Evolutionary conservation across 2,888 invertebrate genomes (phyloP).

Genomic region (Ephialtes manifestator): DNA sequence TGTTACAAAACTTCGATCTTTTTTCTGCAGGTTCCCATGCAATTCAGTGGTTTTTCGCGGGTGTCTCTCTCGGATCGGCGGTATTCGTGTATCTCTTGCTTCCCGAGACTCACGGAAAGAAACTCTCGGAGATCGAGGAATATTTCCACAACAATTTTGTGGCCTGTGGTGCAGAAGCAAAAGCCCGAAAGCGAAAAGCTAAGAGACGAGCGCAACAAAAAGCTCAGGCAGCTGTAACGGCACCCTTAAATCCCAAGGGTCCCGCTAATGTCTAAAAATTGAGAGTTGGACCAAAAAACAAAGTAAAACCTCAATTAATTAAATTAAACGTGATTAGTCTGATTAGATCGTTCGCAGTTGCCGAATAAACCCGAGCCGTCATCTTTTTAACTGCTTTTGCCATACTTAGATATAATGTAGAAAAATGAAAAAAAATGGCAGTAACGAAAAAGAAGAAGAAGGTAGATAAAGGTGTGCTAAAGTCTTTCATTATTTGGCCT

Average conservation of each 20-base stretch:
- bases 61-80: conserved; percentile 85
- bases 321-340: conserved; percentile 32
- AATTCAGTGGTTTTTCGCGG: conserved; percentile 88
- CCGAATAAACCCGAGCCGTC: conserved; percentile 36
- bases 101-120: conserved; percentile 87
- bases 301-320: conserved; percentile 10
- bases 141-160: conserved; percentile 86
- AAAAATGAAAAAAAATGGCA: conserved; percentile 10
- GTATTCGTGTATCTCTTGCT: conserved; percentile 86
- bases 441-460: conserved; percentile 5
- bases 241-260: conserved; percentile 80
- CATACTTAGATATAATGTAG: conserved; percentile 30
- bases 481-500: conserved; percentile 55
- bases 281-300: conserved; percentile 18
- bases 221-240: conserved; percentile 73
- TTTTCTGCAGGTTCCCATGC: conserved; percentile 85
- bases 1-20: background rate
- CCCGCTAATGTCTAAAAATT: conserved; percentile 74
- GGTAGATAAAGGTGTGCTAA: conserved; percentile 44
- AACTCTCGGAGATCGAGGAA: conserved; percentile 86
- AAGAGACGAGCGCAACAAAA: conserved; percentile 74
- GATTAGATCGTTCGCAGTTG: conserved; percentile 34
- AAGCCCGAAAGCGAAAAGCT: conserved; percentile 75
- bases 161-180: conserved; percentile 79
- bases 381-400: conserved; percentile 62